phyloP scores from a whole-genome alignment of 2,888 invertebrate genomes.

The Hipparchia sbordonii region DNA sequence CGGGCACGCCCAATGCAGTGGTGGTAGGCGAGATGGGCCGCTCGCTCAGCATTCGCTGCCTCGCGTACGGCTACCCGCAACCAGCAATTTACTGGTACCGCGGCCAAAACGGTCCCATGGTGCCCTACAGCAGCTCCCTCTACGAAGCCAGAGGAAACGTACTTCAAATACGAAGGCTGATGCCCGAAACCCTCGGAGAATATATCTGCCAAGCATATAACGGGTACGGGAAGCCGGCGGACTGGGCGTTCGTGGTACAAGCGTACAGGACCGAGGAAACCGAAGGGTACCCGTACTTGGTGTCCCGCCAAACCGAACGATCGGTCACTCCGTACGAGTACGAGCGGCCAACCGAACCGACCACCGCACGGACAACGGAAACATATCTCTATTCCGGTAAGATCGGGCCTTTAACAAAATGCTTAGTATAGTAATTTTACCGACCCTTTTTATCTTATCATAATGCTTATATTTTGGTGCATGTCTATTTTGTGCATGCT shows the following conservation, averaged over 20 bases:
- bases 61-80: slow-evolving; percentile 90
- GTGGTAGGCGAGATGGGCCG: slow-evolving; percentile 88
- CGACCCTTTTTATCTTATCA: not conserved
- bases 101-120: slow-evolving; percentile 86
- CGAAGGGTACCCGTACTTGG: slow-evolving; percentile 48
- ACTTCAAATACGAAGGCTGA: slow-evolving; percentile 88
- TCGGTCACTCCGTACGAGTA: slow-evolving; percentile 42
- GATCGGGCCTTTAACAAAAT: slow-evolving; percentile 41
- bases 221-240: slow-evolving; percentile 88
- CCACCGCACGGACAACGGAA: slow-evolving; percentile 46
- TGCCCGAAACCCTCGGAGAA: slow-evolving; percentile 88
- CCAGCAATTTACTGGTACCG: slow-evolving; percentile 94
- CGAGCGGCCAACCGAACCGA: slow-evolving; percentile 40
- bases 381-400: slow-evolving; percentile 66
- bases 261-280: slow-evolving; percentile 87
- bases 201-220: slow-evolving; percentile 97
- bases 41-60: slow-evolving; percentile 89
- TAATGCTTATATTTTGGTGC: not conserved
- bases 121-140: slow-evolving; percentile 86
- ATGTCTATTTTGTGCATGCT: slow-evolving; percentile 18
- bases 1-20: slow-evolving; percentile 85
- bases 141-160: slow-evolving; percentile 90
- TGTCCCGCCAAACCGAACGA: slow-evolving; percentile 44
- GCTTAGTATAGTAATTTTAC: slow-evolving; percentile 15
- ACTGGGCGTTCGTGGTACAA: slow-evolving; percentile 88